A percentile compares a stretch with the other conserved stretches of the same genome.
Evolutionary conservation across 1,140 invertebrate genomes (phyloP).

Genomic region (Charaxes varanes): DNA sequence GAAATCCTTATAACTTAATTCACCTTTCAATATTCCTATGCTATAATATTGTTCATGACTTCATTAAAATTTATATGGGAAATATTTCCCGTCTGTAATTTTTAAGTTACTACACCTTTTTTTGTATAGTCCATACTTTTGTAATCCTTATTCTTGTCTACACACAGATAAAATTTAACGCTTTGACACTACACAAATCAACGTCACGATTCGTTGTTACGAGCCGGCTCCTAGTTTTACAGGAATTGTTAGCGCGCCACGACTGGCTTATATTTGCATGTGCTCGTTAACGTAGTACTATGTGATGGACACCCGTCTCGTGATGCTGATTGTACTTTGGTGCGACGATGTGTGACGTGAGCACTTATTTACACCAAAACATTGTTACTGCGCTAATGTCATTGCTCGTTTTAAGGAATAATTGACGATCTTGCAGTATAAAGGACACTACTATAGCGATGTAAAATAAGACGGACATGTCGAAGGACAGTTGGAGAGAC

Average conservation of each 20-base stretch:
- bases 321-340: slow-evolving; percentile 36
- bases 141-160: too few species aligned
- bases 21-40: too few species aligned
- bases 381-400: slow-evolving; percentile 22
- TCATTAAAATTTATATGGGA: too few species aligned
- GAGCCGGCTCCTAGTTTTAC: slow-evolving; percentile 11
- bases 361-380: slow-evolving; percentile 30
- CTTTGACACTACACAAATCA: slow-evolving; percentile 5
- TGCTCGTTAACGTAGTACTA: slow-evolving; percentile 62
- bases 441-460: slow-evolving; percentile 15
- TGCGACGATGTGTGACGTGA: slow-evolving; percentile 17
- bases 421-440: slow-evolving; percentile 10
- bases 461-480: neutral
- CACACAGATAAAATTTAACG: too few species aligned
- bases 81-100: too few species aligned
- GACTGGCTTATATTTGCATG: slow-evolving; percentile 53
- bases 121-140: too few species aligned
- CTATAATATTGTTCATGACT: too few species aligned
- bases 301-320: slow-evolving; percentile 56
- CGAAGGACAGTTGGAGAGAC: too few species aligned
- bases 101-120: too few species aligned
- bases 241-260: slow-evolving; percentile 50
- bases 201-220: slow-evolving; percentile 3
- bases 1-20: too few species aligned
- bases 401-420: slow-evolving; percentile 16